Base-by-base conservation (phyloP, 2,888 invertebrate genomes). In the Hydraecia micacea region DNA sequence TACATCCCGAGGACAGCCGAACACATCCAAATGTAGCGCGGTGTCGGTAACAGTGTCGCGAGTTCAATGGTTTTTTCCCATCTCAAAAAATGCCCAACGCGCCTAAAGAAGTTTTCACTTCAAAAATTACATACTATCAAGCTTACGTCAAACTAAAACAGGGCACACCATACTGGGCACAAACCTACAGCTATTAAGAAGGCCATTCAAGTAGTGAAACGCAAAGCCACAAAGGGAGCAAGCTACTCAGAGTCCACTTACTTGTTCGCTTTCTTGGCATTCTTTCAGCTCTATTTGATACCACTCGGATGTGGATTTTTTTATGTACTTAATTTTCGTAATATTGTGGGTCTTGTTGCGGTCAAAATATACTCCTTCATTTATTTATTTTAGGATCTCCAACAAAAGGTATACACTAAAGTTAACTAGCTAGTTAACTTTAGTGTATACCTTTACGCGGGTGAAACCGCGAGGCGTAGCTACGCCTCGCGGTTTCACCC, bases 221-320 rank as follows among this genome's bases (percentile, higher is more conserved):
- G 91, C 91, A 93, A 86, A 88, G 91, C 91, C 91, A 93, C 93
- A 93, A 94, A 94, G 94, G 91, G 91, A 92, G 91, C 91, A 91
- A 87, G 90, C 90, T 90, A 91, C 93, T 93, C 89, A 90, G 85
- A 84, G 84, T 88, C 91, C 93, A 93, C 93, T 93, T 90, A 91
- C 91, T 88, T 89, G 89, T 88, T 91, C 91, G 89, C 91, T 92
- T 93, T 93, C 94, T 93, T 93, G 93, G 93, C 93, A 90, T 92
- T 91, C 93, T 93, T 92, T 92, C 92, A 93, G 92, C 87, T 89
- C 88, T 87, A 88, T 91, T 92, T 92, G 90, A 91, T 90, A 88
- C 84, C 88, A 80, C 77, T 86, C 73, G 77, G 83, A 85, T 87
- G 85, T 86, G 84, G 73, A 39, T 66, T 81, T 87, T 77, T 85